phyloP scores from a whole-genome alignment of 2,113 vertebrate genomes.

The cattle (Bos taurus) region ARS-UCD2.0 NC_037355.1:19529001-19529500 shows the following conservation, averaged over 20 bases:
- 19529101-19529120: neutral
- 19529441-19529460: neutral
- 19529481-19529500: neutral
- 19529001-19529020: neutral
- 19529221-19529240: neutral
- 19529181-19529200: neutral
- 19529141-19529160: neutral
- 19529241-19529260: neutral
- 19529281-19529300: neutral
- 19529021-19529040: neutral
- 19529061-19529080: neutral
- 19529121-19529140: neutral
- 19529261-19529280: neutral
- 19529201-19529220: neutral
- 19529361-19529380: neutral
- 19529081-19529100: neutral
- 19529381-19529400: neutral
- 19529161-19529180: neutral
- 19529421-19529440: neutral
- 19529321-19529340: neutral
- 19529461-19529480: neutral
- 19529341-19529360: neutral
- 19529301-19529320: neutral
- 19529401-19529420: slow-evolving; percentile 18
- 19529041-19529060: neutral